Evolutionary conservation across 1,140 invertebrate species (phyloP).

Genomic region (Calliopsis andreniformis): DNA sequence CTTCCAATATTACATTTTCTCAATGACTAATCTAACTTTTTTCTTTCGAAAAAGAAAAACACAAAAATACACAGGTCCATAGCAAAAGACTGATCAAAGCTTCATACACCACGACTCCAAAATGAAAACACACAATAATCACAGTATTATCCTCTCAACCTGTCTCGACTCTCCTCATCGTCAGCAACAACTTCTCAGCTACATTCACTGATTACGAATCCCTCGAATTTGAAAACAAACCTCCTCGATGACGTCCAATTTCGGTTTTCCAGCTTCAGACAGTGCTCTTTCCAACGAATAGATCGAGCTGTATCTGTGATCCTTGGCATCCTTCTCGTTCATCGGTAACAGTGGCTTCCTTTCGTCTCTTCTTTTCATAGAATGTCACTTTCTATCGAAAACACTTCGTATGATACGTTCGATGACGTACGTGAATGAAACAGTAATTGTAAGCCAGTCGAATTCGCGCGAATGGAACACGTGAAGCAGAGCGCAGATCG

Average conservation of each 20-base stretch:
- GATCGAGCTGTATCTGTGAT: conserved; percentile 54
- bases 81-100: too few species aligned
- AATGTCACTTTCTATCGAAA: background rate
- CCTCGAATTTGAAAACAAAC: conserved; percentile 30
- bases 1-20: too few species aligned
- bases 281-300: conserved; percentile 43
- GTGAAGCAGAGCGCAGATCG: background rate
- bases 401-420: background rate
- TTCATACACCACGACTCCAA: too few species aligned
- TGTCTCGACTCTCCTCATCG: too few species aligned
- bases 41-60: too few species aligned
- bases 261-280: background rate
- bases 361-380: background rate
- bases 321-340: conserved; percentile 13
- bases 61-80: too few species aligned
- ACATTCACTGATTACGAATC: conserved; percentile 1
- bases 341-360: background rate
- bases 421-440: background rate
- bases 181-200: too few species aligned
- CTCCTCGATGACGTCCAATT: conserved; percentile 29
- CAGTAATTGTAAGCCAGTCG: too few species aligned
- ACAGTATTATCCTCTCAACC: too few species aligned
- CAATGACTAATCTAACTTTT: too few species aligned
- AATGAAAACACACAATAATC: too few species aligned
- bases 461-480: background rate